Evolutionary conservation across 2,113 vertebrate species (phyloP), one percentile per base, ranked within the genome.

Genomic region (Hassar affinis): DNA sequence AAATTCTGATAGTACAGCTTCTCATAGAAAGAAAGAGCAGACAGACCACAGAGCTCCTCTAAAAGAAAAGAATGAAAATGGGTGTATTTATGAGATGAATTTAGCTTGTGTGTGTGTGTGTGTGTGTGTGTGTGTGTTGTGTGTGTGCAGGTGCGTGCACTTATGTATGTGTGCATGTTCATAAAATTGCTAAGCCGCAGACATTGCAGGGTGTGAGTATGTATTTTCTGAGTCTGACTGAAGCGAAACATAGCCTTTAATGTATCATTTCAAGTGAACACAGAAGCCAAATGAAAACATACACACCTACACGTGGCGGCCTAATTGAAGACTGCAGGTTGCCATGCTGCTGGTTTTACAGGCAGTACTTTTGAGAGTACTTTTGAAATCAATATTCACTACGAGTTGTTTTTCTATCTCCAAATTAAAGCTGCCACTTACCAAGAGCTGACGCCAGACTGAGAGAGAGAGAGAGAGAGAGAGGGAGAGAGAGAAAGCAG

Each of bases 251-350:
- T 90, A 92, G 90, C 87, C 92, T 94, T 95, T 93, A 93, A 93
- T 94, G 93, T 94, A 94, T 95, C 94, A 95, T 95, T 95, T 95
- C 89, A 91, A 94, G 91, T 93, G 94, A 93, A 94, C 94, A 92
- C 76, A 80, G 88, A 88, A 90, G 89, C 93, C 90, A 90, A 93
- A 95, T 94, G 92, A 94, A 95, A 94, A 92, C 92, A 93, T 89
- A 59, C 91, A 95, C 93, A 95, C 93, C 94, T 95, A 94, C 93
- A 94, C 95, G 93, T 90, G 91, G 84, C 91, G 91, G 88, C 92
- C 94, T 96, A 96, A 96, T 95, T 96, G 94, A 94, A 95, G 92
- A 93, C 93, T 95, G 92, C 93, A 93, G 92, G 92, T 95, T 95
- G 94, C 91, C 94, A 89, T 88, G 90, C 80, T 86, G 88, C 88